phyloP scores from a whole-genome alignment of 2,888 invertebrate species.

The Ferdinandea cuprea region DNA sequence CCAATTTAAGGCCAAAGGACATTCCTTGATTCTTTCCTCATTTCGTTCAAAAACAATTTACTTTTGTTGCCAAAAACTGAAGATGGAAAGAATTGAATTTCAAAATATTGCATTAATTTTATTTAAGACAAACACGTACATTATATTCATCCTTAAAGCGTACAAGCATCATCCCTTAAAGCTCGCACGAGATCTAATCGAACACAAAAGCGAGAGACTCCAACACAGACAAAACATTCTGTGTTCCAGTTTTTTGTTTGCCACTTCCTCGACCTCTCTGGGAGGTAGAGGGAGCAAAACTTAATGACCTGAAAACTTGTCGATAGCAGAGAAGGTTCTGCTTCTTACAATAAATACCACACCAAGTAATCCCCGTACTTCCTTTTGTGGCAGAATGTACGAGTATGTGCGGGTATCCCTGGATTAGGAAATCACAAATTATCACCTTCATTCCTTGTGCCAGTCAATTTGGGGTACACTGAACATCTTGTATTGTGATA shows the following conservation, averaged over 20 bases:
- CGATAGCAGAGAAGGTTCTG: slow-evolving; percentile 79
- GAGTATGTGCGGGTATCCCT: slow-evolving; percentile 58
- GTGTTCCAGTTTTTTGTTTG: slow-evolving; percentile 71
- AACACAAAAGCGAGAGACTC: slow-evolving; percentile 28
- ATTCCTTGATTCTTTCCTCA: slow-evolving; percentile 50
- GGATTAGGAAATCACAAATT: slow-evolving; percentile 73
- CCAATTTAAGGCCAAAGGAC: slow-evolving; percentile 71
- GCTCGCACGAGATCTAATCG: slow-evolving; percentile 52
- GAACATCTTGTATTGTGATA: slow-evolving; percentile 47
- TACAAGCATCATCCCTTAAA: slow-evolving; percentile 41
- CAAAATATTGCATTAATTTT: slow-evolving; percentile 49
- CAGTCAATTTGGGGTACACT: slow-evolving; percentile 27
- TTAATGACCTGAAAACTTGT: slow-evolving; percentile 83
- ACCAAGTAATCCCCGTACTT: slow-evolving; percentile 50
- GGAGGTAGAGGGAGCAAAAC: no score
- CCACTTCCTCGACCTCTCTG: slow-evolving; percentile 21
- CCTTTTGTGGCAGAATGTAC: slow-evolving; percentile 1
- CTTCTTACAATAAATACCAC: slow-evolving; percentile 51
- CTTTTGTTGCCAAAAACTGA: slow-evolving; percentile 53
- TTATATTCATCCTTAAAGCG: slow-evolving; percentile 11
- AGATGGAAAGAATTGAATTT: slow-evolving; percentile 14
- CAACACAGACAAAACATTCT: slow-evolving; percentile 39
- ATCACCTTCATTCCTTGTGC: slow-evolving; percentile 47
- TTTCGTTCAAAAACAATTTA: slow-evolving; percentile 65
- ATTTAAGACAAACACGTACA: slow-evolving; percentile 51